Conservation (phyloP, 1,140 invertebrate genomes). For the Drosophila subobscura region DNA sequence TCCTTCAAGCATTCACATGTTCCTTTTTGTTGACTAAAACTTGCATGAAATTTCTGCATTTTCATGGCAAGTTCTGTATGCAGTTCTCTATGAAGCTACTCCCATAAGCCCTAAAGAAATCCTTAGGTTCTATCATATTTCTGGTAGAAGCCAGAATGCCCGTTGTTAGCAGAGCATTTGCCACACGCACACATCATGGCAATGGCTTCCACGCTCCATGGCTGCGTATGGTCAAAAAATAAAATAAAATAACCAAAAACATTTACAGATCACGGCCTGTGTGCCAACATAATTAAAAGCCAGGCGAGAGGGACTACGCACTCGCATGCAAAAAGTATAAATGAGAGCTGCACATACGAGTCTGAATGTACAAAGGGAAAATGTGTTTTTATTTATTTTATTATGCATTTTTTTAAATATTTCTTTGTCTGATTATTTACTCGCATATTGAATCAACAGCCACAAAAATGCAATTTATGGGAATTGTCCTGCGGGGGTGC, state of each 20-base stretch:
- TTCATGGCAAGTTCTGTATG: too few species aligned
- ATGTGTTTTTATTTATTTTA: conserved; percentile 33
- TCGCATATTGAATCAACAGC: conserved; percentile 51
- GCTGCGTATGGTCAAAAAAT: conserved; percentile 45
- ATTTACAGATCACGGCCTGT: conserved; percentile 3
- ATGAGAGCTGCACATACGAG: not conserved
- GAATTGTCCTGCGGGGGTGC: not conserved
- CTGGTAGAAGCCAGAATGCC: too few species aligned
- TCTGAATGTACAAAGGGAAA: conserved; percentile 10
- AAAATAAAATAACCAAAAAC: conserved; percentile 36
- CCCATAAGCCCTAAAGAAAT: too few species aligned
- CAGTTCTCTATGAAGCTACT: too few species aligned
- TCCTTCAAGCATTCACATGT: too few species aligned
- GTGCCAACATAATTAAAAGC: conserved; percentile 66
- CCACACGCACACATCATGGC: not conserved
- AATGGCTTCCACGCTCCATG: not conserved
- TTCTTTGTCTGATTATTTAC: conserved; percentile 16
- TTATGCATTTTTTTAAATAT: conserved; percentile 17
- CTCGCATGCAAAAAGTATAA: conserved; percentile 16
- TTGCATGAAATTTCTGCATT: too few species aligned
- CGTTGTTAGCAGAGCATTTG: conserved; percentile 1
- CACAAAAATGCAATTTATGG: conserved; percentile 50
- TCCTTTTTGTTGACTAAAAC: not conserved
- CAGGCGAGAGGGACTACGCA: conserved; percentile 32
- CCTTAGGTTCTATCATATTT: too few species aligned